Evolutionary conservation across 1,140 invertebrate species (phyloP).

Genomic region (Trissolcus basalis): DNA sequence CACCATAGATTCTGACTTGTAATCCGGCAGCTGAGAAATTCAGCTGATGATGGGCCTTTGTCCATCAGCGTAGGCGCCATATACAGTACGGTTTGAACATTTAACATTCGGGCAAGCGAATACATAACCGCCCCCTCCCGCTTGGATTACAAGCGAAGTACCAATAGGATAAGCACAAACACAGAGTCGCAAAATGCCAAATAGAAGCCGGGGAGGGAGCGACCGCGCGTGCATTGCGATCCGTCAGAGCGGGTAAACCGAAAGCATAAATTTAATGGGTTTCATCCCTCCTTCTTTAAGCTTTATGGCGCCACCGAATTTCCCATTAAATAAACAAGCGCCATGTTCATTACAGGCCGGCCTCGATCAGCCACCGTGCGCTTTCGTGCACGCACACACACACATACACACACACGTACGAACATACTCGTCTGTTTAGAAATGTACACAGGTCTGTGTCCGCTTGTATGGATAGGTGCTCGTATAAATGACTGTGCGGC

Average conservation of each 20-base stretch:
- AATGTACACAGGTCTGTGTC: slow-evolving; percentile 3
- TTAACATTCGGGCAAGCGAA: slow-evolving; percentile 31
- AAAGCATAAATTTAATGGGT: slow-evolving; percentile 76
- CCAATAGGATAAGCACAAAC: slow-evolving; percentile 70
- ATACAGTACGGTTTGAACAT: slow-evolving; percentile 16
- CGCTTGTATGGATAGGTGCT: slow-evolving; percentile 18
- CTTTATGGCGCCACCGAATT: slow-evolving; percentile 76
- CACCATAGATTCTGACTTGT: slow-evolving; percentile 28
- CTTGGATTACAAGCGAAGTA: slow-evolving; percentile 70
- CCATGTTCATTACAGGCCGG: slow-evolving; percentile 72
- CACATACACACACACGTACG: too few species aligned
- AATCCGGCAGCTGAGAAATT: slow-evolving; percentile 17
- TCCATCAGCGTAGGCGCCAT: slow-evolving; percentile 68
- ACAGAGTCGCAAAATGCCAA: slow-evolving; percentile 56
- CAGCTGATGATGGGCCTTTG: slow-evolving; percentile 63
- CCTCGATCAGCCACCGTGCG: slow-evolving; percentile 40
- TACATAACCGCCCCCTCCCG: slow-evolving; percentile 54
- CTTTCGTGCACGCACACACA: slow-evolving; percentile 10
- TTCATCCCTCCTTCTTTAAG: slow-evolving; percentile 72
- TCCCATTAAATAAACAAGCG: slow-evolving; percentile 77
- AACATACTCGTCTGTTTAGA: not conserved
- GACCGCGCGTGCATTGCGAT: slow-evolving; percentile 71
- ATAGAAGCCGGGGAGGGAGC: slow-evolving; percentile 35
- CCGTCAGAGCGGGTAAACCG: slow-evolving; percentile 76
- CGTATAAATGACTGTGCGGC: slow-evolving; percentile 28